phyloP scores from a whole-genome alignment of 2,888 invertebrate species.

The Scaeva pyrastri region DNA sequence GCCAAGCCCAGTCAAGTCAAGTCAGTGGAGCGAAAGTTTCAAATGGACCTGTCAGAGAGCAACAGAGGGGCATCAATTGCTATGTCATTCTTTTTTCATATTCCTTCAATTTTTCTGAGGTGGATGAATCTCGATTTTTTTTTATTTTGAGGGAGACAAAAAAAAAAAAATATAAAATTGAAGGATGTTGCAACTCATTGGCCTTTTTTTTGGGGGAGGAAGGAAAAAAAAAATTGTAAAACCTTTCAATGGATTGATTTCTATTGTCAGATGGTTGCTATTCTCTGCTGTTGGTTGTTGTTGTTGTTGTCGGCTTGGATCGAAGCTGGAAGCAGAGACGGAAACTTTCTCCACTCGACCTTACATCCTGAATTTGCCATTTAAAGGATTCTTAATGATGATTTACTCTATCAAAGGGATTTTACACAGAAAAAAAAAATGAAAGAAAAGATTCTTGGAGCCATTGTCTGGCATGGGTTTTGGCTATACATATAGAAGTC shows the following conservation, averaged over 20 bases:
- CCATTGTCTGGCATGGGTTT: slow-evolving; percentile 49
- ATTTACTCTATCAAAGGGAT: slow-evolving; percentile 54
- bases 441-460: not conserved
- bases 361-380: slow-evolving; percentile 71
- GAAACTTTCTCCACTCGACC: slow-evolving; percentile 67
- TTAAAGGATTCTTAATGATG: slow-evolving; percentile 74
- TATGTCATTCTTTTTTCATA: slow-evolving; percentile 41
- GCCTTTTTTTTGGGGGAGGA: not conserved
- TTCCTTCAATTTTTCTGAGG: slow-evolving; percentile 44
- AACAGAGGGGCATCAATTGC: slow-evolving; percentile 43
- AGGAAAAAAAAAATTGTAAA: slow-evolving; percentile 37
- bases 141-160: not conserved
- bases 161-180: too few relatives aligned
- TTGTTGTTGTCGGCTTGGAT: not conserved
- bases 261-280: slow-evolving; percentile 57
- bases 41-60: slow-evolving; percentile 58
- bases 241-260: slow-evolving; percentile 73
- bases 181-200: slow-evolving; percentile 70
- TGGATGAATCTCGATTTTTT: slow-evolving; percentile 30
- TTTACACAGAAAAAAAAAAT: not conserved
- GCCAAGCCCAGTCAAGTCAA: not conserved
- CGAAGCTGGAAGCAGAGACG: not conserved
- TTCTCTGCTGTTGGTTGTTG: slow-evolving; percentile 17
- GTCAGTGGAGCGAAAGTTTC: slow-evolving; percentile 63
- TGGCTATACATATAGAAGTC: slow-evolving; percentile 5